Conservation (phyloP, 2,113 vertebrate genomes). For the Morone saxatilis region DNA sequence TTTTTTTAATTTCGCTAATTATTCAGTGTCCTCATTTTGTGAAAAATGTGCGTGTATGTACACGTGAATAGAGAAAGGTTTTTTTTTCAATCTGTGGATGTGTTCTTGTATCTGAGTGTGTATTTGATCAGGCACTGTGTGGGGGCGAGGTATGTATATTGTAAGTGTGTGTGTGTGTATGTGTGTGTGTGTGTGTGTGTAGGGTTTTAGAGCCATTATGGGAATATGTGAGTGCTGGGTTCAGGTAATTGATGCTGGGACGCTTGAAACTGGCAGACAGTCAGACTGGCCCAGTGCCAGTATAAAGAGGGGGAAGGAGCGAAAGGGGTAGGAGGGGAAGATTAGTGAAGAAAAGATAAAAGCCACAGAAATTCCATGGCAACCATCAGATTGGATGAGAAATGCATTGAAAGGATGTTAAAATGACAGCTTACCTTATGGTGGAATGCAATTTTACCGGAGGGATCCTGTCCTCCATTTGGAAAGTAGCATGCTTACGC, state of each 20-base stretch:
- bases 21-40: conserved; percentile 74
- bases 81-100: conserved; percentile 31
- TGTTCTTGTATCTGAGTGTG: conserved; percentile 21
- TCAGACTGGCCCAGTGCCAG: conserved; percentile 66
- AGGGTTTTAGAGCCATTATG: conserved; percentile 59
- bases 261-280: conserved; percentile 67
- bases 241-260: conserved; percentile 78
- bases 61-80: conserved; percentile 27
- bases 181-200: conserved; percentile 23
- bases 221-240: conserved; percentile 60
- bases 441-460: neutral
- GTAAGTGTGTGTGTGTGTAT: neutral
- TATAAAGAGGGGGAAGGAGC: conserved; percentile 27
- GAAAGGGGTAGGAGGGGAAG: conserved; percentile 22
- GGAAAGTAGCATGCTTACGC: too few relatives aligned
- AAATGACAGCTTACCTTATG: conserved; percentile 51
- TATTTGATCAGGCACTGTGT: conserved; percentile 32
- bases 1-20: conserved; percentile 68
- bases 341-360: conserved; percentile 57
- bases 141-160: neutral
- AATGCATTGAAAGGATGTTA: conserved; percentile 34
- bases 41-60: conserved; percentile 17
- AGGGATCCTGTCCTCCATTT: neutral
- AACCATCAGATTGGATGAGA: conserved; percentile 34
- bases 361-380: conserved; percentile 48